Percentiles rank a stretch among this genome's conserved stretches.
These are phyloP conservation scores for Synchiropus splendidus DNA, from an alignment of 2,113 vertebrate genomes.

Conservation along the genomic window DNA sequence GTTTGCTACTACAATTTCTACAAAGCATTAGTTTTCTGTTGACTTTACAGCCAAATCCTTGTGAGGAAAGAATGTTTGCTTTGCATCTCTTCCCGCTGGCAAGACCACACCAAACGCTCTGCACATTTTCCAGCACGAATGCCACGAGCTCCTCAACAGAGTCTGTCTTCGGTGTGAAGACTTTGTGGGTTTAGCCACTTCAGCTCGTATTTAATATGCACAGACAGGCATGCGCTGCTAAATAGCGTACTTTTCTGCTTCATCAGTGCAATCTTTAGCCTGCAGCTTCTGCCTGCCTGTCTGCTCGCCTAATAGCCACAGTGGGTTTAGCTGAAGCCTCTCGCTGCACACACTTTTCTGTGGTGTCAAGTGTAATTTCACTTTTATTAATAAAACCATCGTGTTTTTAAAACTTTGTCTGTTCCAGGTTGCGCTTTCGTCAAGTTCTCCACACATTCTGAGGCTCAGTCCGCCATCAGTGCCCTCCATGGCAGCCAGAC, in stretches of 20 bases:
- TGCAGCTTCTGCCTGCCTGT: constrained; percentile 54
- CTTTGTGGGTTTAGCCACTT: constrained; percentile 27
- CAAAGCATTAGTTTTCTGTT: no score
- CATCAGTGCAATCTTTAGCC: constrained; percentile 61
- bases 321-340: constrained; percentile 3
- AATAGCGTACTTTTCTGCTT: constrained; percentile 68
- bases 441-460: constrained; percentile 96
- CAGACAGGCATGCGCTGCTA: constrained; percentile 57
- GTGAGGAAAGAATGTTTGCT: no score
- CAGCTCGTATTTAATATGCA: constrained; percentile 56
- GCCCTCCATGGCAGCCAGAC: constrained; percentile 97
- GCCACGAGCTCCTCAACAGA: no score
- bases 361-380: constrained; percentile 38
- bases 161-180: constrained; percentile 16
- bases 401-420: constrained; percentile 23
- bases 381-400: constrained; percentile 33
- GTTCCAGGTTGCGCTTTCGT: constrained; percentile 94
- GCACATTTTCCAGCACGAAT: no score
- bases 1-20: no score
- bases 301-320: constrained; percentile 41
- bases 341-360: constrained; percentile 32
- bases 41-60: no score
- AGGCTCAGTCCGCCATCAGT: constrained; percentile 96
- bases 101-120: no score
- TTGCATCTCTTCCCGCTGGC: no score